Evolutionary conservation across 1,140 invertebrate species (phyloP), one percentile per base, ranked within the genome.

Genomic region (Pachyrhynchus sulphureomaculatus): DNA sequence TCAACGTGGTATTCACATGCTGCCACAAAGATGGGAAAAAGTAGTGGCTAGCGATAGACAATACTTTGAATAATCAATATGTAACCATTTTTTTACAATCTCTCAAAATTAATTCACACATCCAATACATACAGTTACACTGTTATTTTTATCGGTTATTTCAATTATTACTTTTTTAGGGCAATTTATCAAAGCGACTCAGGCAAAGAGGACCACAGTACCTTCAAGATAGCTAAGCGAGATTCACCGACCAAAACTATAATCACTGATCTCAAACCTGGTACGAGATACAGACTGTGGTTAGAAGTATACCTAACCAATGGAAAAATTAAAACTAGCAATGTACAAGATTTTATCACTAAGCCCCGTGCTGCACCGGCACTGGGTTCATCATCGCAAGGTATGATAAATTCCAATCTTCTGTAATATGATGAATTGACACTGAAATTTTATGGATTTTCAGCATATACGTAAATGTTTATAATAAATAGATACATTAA

Each of bases 281-380:
- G 89, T 44, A 90, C 88, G 8, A 85, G 82, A 81, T 93, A 94
- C 74, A 83, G 89, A 24, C 79, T 93, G 18, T 95, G 90, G 91
- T 77, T 93, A 45, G 91, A 93, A 72, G 85, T 92, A 32, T 94
- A 92, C 74, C 75, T 95, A 17, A 93, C 90, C 1, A 95, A 94
- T 73, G 92, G 92, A 10, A 88, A 87, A 72, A 90, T 91, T 44
- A 93, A 93, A 74, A 92, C 90, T 37, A 91, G 89, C 70, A 93
- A 94, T 70, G 91, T 93, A 0, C 83, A 92, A 66, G 89, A 92
- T 67, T 90, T 94, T 41, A 83, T 87, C n/a, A 95, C 91, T 0
- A 92, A 92, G 71, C 85, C 89, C 3, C 78, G 80, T 39, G 79
- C 84, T 41, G 82, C 87, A 34, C 81, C 85, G 10, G 75, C 83